Evolutionary conservation across 2,113 vertebrate species (phyloP).

Genomic region (Caracal caracal): DNA sequence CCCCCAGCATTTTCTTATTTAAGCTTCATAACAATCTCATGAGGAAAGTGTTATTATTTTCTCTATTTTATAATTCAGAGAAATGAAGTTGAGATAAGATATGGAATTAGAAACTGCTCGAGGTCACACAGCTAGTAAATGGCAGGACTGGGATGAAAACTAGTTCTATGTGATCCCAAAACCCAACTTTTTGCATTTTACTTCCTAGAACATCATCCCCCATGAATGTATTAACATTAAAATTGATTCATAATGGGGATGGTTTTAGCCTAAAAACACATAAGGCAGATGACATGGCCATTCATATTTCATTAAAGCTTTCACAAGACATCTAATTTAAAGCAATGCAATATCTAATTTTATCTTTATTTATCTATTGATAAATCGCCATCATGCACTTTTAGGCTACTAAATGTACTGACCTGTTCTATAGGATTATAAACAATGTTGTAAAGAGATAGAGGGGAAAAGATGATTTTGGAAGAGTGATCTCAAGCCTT

Average conservation of each 20-base stretch:
- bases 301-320: slow-evolving; percentile 12
- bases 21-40: neutral
- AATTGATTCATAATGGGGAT: neutral
- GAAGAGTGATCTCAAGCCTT: neutral
- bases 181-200: neutral
- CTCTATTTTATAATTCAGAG: neutral
- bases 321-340: neutral
- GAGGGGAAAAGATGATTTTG: neutral
- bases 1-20: neutral
- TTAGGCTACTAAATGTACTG: neutral
- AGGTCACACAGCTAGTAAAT: neutral
- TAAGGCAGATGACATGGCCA: neutral
- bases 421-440: neutral
- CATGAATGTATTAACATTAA: neutral
- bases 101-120: neutral
- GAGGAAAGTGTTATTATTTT: neutral
- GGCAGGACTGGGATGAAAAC: neutral
- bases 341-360: neutral
- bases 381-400: neutral
- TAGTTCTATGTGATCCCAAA: neutral
- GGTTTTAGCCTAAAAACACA: neutral
- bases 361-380: neutral
- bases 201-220: neutral
- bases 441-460: neutral
- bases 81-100: neutral